phyloP scores from a whole-genome alignment of 2,113 vertebrate genomes.

The Zapus hudsonius region DNA sequence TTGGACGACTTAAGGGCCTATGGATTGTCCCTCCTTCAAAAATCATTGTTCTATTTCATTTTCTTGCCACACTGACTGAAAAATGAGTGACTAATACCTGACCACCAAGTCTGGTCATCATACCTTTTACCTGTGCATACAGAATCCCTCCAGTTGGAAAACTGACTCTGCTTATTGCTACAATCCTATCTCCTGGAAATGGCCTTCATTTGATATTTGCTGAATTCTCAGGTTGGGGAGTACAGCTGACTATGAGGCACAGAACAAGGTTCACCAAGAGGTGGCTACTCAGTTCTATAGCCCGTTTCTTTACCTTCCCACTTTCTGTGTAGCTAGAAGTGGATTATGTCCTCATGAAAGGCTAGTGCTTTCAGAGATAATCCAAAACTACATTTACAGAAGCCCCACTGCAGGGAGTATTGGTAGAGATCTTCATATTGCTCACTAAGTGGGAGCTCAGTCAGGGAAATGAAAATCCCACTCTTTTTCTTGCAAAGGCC shows the following conservation, averaged over 20 bases:
- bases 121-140: neutral
- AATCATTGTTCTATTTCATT: neutral
- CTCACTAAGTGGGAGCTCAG: constrained; percentile 32
- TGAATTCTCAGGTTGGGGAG: neutral
- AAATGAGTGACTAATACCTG: neutral
- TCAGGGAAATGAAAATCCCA: constrained; percentile 14
- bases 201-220: neutral
- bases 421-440: neutral
- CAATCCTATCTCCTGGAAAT: neutral
- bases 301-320: neutral
- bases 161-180: neutral
- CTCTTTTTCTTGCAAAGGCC: constrained; percentile 27
- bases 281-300: neutral
- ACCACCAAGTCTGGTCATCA: neutral
- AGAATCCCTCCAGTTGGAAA: neutral
- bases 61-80: neutral
- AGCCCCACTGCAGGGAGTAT: neutral
- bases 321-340: neutral
- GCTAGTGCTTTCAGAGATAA: neutral
- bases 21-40: neutral
- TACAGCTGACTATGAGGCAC: neutral
- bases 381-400: neutral
- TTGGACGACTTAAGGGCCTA: neutral
- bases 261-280: neutral
- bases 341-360: neutral